These are phyloP conservation scores for Harpagoxenus sublaevis DNA, from an alignment of 2,888 invertebrate species.

Conservation along the genomic window DNA sequence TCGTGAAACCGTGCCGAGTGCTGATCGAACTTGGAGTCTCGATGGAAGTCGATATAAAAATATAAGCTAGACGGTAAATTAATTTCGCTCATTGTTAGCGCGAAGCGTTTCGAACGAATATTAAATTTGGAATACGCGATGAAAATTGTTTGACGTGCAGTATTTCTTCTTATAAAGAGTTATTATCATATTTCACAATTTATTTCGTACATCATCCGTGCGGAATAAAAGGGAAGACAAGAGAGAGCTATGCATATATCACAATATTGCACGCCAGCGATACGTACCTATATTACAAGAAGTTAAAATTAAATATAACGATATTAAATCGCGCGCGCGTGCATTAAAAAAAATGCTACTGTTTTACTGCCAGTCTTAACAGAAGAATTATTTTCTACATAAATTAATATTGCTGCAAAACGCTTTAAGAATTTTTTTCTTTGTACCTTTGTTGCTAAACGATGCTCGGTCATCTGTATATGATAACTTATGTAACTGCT, in stretches of 20 bases:
- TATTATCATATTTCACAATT: constrained; percentile 29
- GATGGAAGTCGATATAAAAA: constrained; percentile 1
- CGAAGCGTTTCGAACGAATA: background rate
- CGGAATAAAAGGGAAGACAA: background rate
- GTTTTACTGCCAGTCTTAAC: background rate
- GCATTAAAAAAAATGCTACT: background rate
- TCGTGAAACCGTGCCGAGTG: constrained; percentile 19
- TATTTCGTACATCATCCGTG: background rate
- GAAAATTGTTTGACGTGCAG: background rate
- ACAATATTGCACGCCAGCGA: background rate
- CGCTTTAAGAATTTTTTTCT: background rate
- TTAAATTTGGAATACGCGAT: constrained; percentile 1
- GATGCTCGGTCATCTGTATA: background rate
- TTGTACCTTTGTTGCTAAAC: constrained; percentile 1
- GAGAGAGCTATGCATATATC: background rate
- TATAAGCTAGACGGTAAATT: background rate
- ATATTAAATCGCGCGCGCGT: background rate
- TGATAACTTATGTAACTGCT: constrained; percentile 22
- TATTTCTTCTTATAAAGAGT: constrained; percentile 1
- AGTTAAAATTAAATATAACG: background rate
- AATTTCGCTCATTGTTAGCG: background rate
- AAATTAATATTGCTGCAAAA: background rate
- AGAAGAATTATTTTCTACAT: background rate
- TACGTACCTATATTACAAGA: background rate
- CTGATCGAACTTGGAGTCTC: constrained; percentile 4